phyloP scores from a whole-genome alignment of 92 coral and sea anemone species.

The Umimayanthus chanpuru region DNA sequence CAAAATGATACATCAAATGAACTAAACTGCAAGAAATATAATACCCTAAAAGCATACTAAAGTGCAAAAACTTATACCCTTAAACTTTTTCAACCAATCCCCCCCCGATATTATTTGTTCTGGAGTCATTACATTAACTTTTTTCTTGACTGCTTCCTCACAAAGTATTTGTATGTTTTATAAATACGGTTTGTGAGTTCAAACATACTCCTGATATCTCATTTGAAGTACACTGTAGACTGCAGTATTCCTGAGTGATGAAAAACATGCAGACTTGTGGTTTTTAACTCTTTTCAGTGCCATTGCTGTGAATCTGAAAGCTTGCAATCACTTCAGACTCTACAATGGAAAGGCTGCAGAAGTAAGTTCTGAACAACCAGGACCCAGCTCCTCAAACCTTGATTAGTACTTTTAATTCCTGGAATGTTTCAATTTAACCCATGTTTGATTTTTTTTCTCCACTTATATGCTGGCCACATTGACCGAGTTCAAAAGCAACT shows the following conservation, averaged over 20 bases:
- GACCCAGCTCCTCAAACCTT: not conserved
- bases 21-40: no score
- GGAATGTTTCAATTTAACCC: not conserved
- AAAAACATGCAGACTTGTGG: not conserved
- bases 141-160: no score
- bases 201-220: no score
- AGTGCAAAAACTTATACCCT: no score
- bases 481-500: not conserved
- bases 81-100: no score
- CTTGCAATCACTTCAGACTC: slow-evolving; percentile 97
- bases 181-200: no score
- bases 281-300: slow-evolving; percentile 68
- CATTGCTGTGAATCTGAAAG: slow-evolving; percentile 95
- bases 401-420: not conserved
- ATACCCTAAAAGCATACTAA: no score
- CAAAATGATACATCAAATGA: no score
- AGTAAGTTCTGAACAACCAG: slow-evolving; percentile 39
- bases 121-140: no score
- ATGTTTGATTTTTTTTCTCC: not conserved
- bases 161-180: no score
- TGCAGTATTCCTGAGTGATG: not conserved
- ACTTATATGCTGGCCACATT: not conserved
- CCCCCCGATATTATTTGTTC: no score
- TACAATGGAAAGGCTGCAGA: slow-evolving; percentile 99
- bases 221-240: no score